Evolutionary conservation across 2,888 invertebrate genomes (phyloP).

Genomic region (Leistus spinibarbis): DNA sequence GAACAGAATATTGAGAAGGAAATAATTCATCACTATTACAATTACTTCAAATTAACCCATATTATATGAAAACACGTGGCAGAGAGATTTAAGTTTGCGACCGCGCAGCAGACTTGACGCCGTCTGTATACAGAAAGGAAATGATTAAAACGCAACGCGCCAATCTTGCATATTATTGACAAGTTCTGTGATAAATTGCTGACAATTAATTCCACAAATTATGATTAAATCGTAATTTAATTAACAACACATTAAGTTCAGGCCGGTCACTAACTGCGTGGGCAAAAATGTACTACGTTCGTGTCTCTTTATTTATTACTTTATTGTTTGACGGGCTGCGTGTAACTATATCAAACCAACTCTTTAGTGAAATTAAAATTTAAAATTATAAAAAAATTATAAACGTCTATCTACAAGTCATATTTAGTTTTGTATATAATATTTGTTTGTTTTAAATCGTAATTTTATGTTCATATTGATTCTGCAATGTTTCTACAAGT

Average conservation of each 20-base stretch:
- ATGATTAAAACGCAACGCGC: neutral
- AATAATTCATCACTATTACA: constrained; percentile 36
- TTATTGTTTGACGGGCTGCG: neutral
- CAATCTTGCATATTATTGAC: neutral
- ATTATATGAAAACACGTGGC: constrained; percentile 7
- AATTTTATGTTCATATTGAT: no score
- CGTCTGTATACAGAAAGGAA: neutral
- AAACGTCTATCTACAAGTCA: no score
- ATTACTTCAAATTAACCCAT: constrained; percentile 38
- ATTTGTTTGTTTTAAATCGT: no score
- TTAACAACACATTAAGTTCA: neutral
- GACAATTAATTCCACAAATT: neutral
- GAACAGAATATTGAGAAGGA: constrained; percentile 24
- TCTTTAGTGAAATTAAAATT: neutral
- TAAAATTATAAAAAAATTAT: no score
- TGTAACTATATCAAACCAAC: neutral
- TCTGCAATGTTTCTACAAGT: neutral
- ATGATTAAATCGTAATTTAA: neutral
- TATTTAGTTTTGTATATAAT: no score
- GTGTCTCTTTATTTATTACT: neutral
- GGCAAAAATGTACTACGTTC: neutral
- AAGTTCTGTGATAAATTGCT: neutral
- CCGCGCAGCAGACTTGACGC: neutral
- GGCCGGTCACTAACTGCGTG: neutral
- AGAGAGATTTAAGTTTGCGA: neutral